Evolutionary conservation across 1,140 invertebrate species (phyloP).

Genomic region (Apis cerana): DNA sequence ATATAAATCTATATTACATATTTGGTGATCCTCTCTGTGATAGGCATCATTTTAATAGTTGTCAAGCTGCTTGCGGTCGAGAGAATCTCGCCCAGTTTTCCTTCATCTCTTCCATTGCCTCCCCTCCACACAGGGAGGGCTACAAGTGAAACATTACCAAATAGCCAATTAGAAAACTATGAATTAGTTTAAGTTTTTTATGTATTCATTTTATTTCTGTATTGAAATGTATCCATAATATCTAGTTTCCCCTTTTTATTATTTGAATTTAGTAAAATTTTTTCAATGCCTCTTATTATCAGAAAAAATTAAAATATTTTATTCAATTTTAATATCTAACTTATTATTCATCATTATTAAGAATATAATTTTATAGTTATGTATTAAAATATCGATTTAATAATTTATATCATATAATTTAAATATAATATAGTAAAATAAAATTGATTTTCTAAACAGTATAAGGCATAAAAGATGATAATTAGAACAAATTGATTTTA

Average conservation of each 20-base stretch:
- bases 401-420: neutral
- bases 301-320: conserved; percentile 12
- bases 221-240: conserved; percentile 57
- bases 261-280: conserved; percentile 36
- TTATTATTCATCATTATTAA: neutral
- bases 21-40: conserved; percentile 51
- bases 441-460: conserved; percentile 2
- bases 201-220: conserved; percentile 64
- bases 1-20: conserved; percentile 62
- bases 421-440: neutral
- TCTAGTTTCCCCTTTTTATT: conserved; percentile 42
- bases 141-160: conserved; percentile 82
- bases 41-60: conserved; percentile 55
- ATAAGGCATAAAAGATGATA: conserved; percentile 2
- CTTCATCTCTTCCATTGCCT: conserved; percentile 72
- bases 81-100: conserved; percentile 47
- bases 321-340: conserved; percentile 10
- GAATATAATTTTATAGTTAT: conserved; percentile 26
- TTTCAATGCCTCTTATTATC: conserved; percentile 11
- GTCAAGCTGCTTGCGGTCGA: conserved; percentile 49
- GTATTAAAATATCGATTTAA: neutral
- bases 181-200: conserved; percentile 52
- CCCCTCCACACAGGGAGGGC: conserved; percentile 80
- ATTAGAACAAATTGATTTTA: conserved; percentile 11
- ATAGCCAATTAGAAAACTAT: conserved; percentile 78